Evolutionary conservation across 1,140 invertebrate species (phyloP).

Genomic region (Chlorops oryzae): DNA sequence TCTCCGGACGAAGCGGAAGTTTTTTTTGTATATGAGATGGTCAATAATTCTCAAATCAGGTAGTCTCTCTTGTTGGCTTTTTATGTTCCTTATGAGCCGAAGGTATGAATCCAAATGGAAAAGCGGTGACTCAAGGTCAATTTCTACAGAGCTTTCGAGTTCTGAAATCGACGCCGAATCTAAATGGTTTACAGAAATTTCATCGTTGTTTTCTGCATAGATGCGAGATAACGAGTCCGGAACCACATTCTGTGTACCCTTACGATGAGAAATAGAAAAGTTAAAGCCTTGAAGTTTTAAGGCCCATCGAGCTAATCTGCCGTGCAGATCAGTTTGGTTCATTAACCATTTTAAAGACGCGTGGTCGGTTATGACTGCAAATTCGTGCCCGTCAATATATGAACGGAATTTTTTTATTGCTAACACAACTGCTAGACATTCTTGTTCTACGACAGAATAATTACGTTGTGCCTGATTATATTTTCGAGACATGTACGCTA

Average conservation of each 20-base stretch:
- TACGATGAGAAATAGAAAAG: too few relatives aligned
- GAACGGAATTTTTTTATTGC: slow-evolving; percentile 3
- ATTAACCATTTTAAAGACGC: slow-evolving; percentile 5
- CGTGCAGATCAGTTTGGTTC: not conserved
- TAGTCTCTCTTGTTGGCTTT: not conserved
- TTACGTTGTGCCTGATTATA: slow-evolving; percentile 7
- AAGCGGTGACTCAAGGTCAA: too few relatives aligned
- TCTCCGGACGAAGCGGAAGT: slow-evolving; percentile 1
- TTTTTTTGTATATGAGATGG: slow-evolving; percentile 5
- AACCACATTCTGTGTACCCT: too few relatives aligned
- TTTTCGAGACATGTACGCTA: slow-evolving; percentile 9
- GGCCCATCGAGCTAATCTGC: too few relatives aligned
- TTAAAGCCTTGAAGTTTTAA: too few relatives aligned
- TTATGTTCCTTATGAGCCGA: too few relatives aligned
- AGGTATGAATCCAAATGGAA: too few relatives aligned
- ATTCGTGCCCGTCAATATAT: slow-evolving; percentile 3
- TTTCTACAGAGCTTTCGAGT: too few relatives aligned
- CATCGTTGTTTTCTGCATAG: too few relatives aligned
- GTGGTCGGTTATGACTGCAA: slow-evolving; percentile 9
- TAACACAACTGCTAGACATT: slow-evolving; percentile 9
- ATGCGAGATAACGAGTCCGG: too few relatives aligned
- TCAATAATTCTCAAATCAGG: slow-evolving; percentile 10
- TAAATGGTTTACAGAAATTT: too few relatives aligned
- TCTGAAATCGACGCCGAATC: too few relatives aligned
- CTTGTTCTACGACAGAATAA: slow-evolving; percentile 7